A percentile compares a stretch with the other conserved stretches of the same genome.
Conservation (phyloP, 1,140 invertebrate genomes). For the Euglossa dilemma region DNA sequence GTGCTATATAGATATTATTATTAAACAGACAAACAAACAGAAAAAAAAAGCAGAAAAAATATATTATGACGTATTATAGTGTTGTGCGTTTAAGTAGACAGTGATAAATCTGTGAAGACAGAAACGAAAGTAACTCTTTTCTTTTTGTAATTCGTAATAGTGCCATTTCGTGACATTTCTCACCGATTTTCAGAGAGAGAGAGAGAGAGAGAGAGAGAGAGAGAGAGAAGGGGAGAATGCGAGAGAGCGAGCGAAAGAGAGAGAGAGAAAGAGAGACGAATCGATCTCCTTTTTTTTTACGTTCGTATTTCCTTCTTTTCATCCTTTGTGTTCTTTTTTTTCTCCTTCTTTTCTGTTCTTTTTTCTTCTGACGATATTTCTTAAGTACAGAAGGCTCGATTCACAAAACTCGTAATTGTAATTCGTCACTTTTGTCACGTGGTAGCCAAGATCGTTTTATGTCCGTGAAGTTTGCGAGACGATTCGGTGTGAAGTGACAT, state of each 20-base stretch:
- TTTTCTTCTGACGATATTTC: neutral
- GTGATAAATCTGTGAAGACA: conserved; percentile 64
- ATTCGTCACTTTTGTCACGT: conserved; percentile 66
- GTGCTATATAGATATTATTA: conserved; percentile 66
- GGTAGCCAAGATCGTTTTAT: conserved; percentile 68
- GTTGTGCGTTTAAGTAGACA: conserved; percentile 70
- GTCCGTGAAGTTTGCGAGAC: neutral
- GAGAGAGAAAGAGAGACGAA: conserved; percentile 17
- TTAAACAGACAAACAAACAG: conserved; percentile 13
- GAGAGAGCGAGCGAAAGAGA: too few relatives aligned
- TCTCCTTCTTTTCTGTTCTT: neutral
- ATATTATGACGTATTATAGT: conserved; percentile 69
- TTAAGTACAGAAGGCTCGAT: conserved; percentile 63
- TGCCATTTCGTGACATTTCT: neutral
- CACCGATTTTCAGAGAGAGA: neutral
- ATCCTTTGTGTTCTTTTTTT: neutral
- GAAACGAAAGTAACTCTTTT: conserved; percentile 68
- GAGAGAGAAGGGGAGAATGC: too few relatives aligned
- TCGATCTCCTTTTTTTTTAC: conserved; percentile 62
- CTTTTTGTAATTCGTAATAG: conserved; percentile 72
- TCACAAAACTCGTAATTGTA: conserved; percentile 54
- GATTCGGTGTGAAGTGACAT: neutral
- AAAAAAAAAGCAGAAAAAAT: neutral
- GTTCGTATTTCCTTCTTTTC: neutral
- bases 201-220: neutral